phyloP scores from a whole-genome alignment of 2,797 vertebrate genomes.

The Carduelis carduelis region DNA sequence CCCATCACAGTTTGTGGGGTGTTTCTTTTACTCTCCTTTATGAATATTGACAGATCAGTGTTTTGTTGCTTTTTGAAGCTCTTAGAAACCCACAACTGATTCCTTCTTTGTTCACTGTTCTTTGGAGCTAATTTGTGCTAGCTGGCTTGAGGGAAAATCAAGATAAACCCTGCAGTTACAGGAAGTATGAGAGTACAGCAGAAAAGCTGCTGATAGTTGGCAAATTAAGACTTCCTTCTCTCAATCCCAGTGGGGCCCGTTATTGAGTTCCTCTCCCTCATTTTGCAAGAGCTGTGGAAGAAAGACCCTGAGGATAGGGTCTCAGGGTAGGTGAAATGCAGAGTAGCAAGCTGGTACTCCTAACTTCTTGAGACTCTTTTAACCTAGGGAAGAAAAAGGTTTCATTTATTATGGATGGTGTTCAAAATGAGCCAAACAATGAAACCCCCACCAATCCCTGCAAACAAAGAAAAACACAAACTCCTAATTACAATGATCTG shows the following conservation, averaged over 20 bases:
- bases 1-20: neutral
- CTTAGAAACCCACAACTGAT: neutral
- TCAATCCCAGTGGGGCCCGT: neutral
- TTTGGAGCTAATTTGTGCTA: neutral
- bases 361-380: neutral
- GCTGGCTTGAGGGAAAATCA: neutral
- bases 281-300: neutral
- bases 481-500: fast-evolving
- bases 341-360: neutral
- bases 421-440: neutral
- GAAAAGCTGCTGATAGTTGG: neutral
- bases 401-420: neutral
- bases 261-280: neutral
- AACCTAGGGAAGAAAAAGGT: neutral
- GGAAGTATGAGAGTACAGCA: neutral
- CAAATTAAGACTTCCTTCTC: neutral
- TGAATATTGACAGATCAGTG: neutral
- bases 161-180: neutral
- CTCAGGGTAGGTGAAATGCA: neutral
- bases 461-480: neutral
- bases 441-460: neutral
- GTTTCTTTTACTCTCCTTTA: neutral
- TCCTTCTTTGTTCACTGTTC: neutral
- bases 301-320: neutral
- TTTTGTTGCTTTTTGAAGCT: neutral